Conservation (phyloP, 2,888 invertebrate genomes). For the Eupithecia insigniata region DNA sequence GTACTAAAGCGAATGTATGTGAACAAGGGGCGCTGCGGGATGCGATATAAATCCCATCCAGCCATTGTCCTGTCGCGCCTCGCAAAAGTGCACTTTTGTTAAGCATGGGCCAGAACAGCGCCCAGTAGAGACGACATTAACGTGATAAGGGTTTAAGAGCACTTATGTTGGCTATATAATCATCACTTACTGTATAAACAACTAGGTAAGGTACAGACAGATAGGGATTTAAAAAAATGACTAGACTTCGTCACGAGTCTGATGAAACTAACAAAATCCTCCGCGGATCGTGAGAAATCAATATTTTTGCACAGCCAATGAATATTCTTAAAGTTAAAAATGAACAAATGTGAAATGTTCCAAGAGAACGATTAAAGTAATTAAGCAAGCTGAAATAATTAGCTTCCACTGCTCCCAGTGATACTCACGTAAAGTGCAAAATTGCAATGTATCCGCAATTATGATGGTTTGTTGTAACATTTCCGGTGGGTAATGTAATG, state of each 20-base stretch:
- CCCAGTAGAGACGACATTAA: conserved; percentile 50
- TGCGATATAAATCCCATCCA: conserved; percentile 68
- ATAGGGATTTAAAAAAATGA: background rate
- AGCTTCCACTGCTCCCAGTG: conserved; percentile 31
- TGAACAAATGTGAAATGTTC: conserved; percentile 17
- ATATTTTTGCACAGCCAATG: conserved; percentile 16
- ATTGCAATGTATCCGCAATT: conserved; percentile 49
- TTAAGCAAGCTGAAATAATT: conserved; percentile 40
- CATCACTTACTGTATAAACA: background rate
- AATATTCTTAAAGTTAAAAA: conserved; percentile 7
- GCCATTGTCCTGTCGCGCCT: conserved; percentile 73
- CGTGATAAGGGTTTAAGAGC: conserved; percentile 39
- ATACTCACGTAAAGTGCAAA: conserved; percentile 43
- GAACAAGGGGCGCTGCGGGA: conserved; percentile 59
- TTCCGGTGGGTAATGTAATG: conserved; percentile 57
- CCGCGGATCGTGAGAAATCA: conserved; percentile 16
- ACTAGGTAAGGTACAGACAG: background rate
- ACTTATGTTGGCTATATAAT: conserved; percentile 3
- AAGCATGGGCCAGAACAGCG: conserved; percentile 51
- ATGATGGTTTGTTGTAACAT: conserved; percentile 49
- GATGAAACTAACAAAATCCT: conserved; percentile 17
- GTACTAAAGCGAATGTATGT: conserved; percentile 35
- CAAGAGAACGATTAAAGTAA: conserved; percentile 31
- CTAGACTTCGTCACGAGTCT: background rate
- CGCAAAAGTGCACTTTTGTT: conserved; percentile 64